Evolutionary conservation across 2,797 vertebrate species (phyloP).

Genomic region (Chiloscyllium punctatum): DNA sequence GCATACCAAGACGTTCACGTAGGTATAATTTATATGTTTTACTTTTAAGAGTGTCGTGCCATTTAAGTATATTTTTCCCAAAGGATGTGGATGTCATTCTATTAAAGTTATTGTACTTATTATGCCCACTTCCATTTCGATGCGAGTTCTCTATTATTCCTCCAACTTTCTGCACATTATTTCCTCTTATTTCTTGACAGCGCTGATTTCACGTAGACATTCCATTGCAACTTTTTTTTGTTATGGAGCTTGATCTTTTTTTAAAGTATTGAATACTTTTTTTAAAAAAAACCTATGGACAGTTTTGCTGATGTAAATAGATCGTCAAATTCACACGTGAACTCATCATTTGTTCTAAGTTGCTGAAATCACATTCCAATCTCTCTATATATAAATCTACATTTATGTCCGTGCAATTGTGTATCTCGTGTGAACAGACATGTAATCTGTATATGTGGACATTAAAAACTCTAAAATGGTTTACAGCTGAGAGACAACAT

Average conservation of each 20-base stretch:
- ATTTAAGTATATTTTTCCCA: conserved; percentile 30
- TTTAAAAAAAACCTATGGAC: not conserved
- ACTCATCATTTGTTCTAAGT: conserved; percentile 19
- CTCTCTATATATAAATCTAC: not conserved
- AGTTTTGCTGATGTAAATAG: conserved; percentile 15
- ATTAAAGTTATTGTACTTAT: conserved; percentile 20
- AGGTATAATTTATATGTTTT: conserved; percentile 20
- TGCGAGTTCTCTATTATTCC: not conserved
- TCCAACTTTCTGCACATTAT: not conserved
- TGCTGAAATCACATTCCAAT: conserved; percentile 14
- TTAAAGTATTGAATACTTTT: conserved; percentile 5
- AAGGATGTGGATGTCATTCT: conserved; percentile 10
- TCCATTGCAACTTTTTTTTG: not conserved
- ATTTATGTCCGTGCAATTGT: conserved; percentile 1
- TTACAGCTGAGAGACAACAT: conserved; percentile 18
- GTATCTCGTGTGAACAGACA: not conserved
- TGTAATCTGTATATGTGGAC: conserved; percentile 29
- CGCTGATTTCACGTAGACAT: not conserved
- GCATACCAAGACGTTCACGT: not conserved
- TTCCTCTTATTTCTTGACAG: not conserved
- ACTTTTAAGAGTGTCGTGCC: not conserved
- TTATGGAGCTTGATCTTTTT: not conserved
- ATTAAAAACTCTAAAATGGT: conserved; percentile 25
- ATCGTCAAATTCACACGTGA: not conserved
- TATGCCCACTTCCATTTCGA: not conserved